Conservation (phyloP, 2,797 vertebrate genomes). For the Zalophus californianus region DNA sequence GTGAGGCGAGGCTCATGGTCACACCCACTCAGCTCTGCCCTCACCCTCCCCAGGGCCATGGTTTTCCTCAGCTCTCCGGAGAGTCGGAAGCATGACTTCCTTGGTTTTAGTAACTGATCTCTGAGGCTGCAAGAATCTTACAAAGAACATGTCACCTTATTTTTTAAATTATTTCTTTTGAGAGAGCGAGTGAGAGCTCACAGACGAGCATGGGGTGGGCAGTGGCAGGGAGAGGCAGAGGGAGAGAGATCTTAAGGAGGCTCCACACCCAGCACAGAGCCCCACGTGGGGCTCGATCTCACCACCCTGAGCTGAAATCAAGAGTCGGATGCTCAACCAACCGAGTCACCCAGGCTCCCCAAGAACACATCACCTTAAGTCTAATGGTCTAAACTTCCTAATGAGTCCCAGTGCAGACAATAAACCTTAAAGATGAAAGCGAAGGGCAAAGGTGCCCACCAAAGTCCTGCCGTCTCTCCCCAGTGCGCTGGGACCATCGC, state of each 20-base stretch:
- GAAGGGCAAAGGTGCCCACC: not conserved
- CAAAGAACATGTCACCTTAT: not conserved
- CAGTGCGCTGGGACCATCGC: too few relatives aligned
- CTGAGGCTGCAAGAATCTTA: not conserved
- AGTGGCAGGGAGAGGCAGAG: not conserved
- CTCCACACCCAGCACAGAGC: not conserved
- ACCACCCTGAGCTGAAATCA: not conserved
- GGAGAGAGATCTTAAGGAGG: not conserved
- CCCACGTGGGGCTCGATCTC: not conserved
- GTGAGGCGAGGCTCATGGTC: accelerated
- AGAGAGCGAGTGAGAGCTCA: not conserved
- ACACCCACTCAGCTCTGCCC: not conserved
- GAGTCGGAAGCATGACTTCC: not conserved
- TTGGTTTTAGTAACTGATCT: not conserved
- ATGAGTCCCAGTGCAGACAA: not conserved
- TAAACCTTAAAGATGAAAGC: not conserved
- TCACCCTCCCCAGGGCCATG: not conserved
- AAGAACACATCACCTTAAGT: not conserved
- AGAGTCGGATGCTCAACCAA: not conserved
- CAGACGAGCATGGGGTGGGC: not conserved
- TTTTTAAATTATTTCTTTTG: not conserved
- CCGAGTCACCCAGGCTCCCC: not conserved
- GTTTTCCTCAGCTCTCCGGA: not conserved
- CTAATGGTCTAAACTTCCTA: not conserved
- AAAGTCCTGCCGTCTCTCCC: too few relatives aligned